Conservation (phyloP, 2,113 vertebrate genomes). For the Pedionomus torquatus region DNA sequence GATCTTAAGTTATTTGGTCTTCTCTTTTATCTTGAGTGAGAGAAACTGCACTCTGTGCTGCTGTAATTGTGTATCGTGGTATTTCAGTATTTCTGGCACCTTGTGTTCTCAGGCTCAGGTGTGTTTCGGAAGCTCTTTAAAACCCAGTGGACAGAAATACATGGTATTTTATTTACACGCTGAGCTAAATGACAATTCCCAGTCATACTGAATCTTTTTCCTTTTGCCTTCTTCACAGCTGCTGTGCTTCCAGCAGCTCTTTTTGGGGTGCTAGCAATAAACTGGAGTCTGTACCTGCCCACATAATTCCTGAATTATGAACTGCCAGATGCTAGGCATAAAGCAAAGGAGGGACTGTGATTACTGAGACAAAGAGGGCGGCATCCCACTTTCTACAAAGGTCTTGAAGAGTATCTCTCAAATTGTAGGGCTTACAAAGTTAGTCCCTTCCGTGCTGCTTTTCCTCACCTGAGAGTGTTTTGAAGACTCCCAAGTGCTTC, state of each 20-base stretch:
- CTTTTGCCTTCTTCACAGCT: not conserved
- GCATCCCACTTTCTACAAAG: not conserved
- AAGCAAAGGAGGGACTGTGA: not conserved
- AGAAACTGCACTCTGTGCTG: not conserved
- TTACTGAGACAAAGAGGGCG: not conserved
- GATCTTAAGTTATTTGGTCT: not conserved
- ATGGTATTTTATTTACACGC: not conserved
- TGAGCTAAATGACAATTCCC: not conserved
- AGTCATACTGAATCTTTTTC: not conserved
- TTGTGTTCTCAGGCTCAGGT: not conserved
- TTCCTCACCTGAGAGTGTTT: not conserved
- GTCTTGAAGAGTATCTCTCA: not conserved
- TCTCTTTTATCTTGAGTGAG: not conserved
- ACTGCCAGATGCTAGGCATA: not conserved
- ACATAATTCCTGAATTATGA: not conserved
- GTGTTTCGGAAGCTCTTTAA: not conserved
- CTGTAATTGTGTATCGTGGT: not conserved
- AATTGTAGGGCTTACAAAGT: not conserved
- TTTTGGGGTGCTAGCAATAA: not conserved
- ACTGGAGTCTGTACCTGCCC: not conserved
- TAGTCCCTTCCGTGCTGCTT: not conserved
- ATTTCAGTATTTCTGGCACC: not conserved
- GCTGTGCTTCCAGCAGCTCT: not conserved
- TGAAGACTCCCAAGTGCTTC: not conserved
- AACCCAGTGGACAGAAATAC: not conserved